These are phyloP conservation scores for Cyclopterus lumpus DNA, from an alignment of 2,797 vertebrate species.

Conservation along the genomic window DNA sequence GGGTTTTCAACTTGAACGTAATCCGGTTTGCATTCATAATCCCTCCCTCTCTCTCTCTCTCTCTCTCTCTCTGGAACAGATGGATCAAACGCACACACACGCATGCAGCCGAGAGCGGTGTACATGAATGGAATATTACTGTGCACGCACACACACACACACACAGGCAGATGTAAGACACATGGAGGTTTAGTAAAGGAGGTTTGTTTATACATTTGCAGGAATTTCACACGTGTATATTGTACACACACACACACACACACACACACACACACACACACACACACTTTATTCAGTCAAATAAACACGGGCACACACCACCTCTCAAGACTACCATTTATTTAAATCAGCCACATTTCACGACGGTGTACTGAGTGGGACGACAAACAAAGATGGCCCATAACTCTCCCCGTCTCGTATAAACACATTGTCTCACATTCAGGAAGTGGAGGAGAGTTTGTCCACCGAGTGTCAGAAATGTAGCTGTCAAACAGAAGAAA, in stretches of 20 bases:
- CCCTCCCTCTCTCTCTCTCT: neutral
- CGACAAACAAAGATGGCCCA: conserved; percentile 21
- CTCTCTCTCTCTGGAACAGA: conserved; percentile 12
- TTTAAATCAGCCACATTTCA: conserved; percentile 44
- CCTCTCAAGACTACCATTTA: conserved; percentile 31
- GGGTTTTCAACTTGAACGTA: neutral
- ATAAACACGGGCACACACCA: conserved; percentile 24
- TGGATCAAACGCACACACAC: no score
- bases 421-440: conserved; percentile 32
- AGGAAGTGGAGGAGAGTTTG: conserved; percentile 38
- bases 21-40: neutral
- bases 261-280: neutral
- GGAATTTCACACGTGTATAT: conserved; percentile 3
- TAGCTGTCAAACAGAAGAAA: conserved; percentile 41
- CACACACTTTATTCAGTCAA: conserved; percentile 20
- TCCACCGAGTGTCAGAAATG: conserved; percentile 36
- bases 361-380: conserved; percentile 15
- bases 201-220: conserved; percentile 6
- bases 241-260: neutral
- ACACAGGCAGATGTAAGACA: conserved; percentile 16
- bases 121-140: neutral
- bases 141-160: neutral
- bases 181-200: no score
- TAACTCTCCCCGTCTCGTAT: conserved; percentile 9
- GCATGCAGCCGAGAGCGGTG: neutral